phyloP scores from a whole-genome alignment of 2,888 invertebrate genomes.

The Chymomyza amoena region DNA sequence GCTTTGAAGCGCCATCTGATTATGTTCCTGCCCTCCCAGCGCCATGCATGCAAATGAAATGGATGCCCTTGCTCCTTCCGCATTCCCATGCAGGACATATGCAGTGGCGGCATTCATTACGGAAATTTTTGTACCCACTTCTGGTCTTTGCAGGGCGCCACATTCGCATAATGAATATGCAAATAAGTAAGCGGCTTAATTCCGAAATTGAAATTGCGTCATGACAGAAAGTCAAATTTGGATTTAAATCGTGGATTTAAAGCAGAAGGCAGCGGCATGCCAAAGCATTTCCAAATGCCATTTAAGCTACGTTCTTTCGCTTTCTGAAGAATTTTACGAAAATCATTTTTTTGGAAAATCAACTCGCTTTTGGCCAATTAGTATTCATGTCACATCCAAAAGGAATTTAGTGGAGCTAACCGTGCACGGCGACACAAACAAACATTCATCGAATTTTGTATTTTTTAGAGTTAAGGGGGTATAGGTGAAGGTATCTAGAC shows the following conservation, averaged over 20 bases:
- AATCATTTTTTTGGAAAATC: background rate
- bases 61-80: background rate
- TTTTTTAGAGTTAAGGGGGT: background rate
- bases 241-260: conserved; percentile 38
- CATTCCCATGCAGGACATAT: background rate
- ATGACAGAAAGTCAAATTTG: conserved; percentile 24
- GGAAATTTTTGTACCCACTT: background rate
- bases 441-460: background rate
- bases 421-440: background rate
- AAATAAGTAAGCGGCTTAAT: conserved; percentile 25
- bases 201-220: conserved; percentile 23
- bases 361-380: conserved; percentile 43
- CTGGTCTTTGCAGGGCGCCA: background rate
- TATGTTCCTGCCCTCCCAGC: background rate
- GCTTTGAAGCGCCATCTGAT: background rate
- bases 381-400: conserved; percentile 60
- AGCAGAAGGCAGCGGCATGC: conserved; percentile 19
- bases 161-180: conserved; percentile 19
- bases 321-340: background rate
- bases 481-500: background rate
- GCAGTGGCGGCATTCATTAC: background rate
- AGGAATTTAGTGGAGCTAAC: background rate
- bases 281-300: conserved; percentile 19
- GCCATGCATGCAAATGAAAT: background rate
- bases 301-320: background rate